Base-by-base conservation (phyloP, 2,888 invertebrate genomes). In the Xestia xanthographa region DNA sequence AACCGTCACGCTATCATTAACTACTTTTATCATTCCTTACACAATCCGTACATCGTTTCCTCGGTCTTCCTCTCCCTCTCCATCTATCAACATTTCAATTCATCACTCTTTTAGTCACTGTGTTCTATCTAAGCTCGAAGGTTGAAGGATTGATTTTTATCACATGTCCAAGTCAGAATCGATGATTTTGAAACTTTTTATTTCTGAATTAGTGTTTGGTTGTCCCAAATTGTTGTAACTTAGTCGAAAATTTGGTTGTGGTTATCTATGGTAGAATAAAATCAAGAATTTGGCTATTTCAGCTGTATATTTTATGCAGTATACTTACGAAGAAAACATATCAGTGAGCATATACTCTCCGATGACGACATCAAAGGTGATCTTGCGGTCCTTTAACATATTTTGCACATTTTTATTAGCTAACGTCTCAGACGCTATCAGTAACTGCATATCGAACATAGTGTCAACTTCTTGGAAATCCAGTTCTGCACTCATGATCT, bases 261-360 rank as follows among this genome's bases (percentile, higher is more conserved):
- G 1, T 43, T 17, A 17, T 9, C 20, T 22, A 22, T 34, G 67
- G 3, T 17, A 17, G 11, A 34, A 12, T 62, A 20, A 48, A 48
- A 48, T 48, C 20, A n/a, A 20, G 20, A 48, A 48, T 6, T 20
- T 20, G 20, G 8, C 48, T 45, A 20, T 67, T 62, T 20, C 14
- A 8, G 22, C 38, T 43, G 2, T 4, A 22, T 22, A 26, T 29
- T 60, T 9, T 9, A 22, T 17, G 66, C n/a, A 68, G n/a, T 22
- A 50, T 45, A 88, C 91, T 91, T 85, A 93, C 93, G 88, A 85
- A 17, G 90, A 79, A 83, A 89, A 91, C 11, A 92, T 6, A 50
- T 93, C 92, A 17, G 75, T 87, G 65, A 92, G 93, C 89, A 94
- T 87, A 90, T 92, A 94, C 78, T 95, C 94, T 5, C 88, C 89